phyloP scores from a whole-genome alignment of 2,888 invertebrate species.

The Xylota sylvarum region DNA sequence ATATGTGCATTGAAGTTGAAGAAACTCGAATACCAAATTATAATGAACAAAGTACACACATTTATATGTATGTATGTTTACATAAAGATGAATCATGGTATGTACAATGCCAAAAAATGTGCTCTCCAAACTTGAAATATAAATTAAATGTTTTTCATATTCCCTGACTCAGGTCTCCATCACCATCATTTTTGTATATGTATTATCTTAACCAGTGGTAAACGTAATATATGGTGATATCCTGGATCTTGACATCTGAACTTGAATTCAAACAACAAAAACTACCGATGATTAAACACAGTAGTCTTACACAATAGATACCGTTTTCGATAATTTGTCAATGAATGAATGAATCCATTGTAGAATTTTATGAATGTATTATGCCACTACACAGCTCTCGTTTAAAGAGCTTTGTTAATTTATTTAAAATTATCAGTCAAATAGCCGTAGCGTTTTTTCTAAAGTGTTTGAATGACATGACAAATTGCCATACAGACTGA shows the following conservation, averaged over 20 bases:
- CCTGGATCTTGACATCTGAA: neutral
- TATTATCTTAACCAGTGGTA: too few relatives aligned
- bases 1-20: too few relatives aligned
- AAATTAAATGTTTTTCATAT: too few relatives aligned
- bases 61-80: neutral
- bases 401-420: neutral
- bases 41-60: too few relatives aligned
- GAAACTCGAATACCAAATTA: too few relatives aligned
- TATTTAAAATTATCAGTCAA: neutral
- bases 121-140: too few relatives aligned
- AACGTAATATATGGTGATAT: too few relatives aligned
- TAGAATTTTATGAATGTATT: neutral
- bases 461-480: neutral
- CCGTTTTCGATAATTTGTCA: neutral
- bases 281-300: too few relatives aligned
- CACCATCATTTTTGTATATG: too few relatives aligned
- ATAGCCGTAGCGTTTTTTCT: neutral
- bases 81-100: neutral
- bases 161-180: too few relatives aligned
- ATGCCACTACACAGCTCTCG: neutral
- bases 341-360: neutral
- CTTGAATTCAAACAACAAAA: neutral
- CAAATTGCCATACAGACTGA: neutral
- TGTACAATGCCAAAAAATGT: too few relatives aligned
- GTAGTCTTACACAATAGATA: neutral